These are phyloP conservation scores for Orthonevra nobilis DNA, from an alignment of 2,888 invertebrate species.

Conservation along the genomic window DNA sequence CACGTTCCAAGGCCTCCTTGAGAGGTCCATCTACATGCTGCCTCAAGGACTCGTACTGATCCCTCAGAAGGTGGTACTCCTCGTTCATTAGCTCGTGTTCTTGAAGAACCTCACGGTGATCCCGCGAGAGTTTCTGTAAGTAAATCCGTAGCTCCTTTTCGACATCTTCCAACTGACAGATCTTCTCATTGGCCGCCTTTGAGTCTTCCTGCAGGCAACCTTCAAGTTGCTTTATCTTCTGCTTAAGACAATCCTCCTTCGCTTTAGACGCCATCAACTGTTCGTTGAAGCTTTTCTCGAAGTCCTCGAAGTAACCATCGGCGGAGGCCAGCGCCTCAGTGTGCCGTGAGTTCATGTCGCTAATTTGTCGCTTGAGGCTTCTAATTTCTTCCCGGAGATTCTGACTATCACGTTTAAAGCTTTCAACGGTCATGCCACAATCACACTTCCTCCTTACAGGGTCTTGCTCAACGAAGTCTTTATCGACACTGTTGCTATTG, in stretches of 20 bases:
- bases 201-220: slow-evolving; percentile 81
- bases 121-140: slow-evolving; percentile 82
- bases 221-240: slow-evolving; percentile 83
- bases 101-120: slow-evolving; percentile 81
- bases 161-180: slow-evolving; percentile 83
- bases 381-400: slow-evolving; percentile 77
- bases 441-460: not conserved
- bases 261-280: slow-evolving; percentile 82
- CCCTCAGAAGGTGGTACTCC: slow-evolving; percentile 81
- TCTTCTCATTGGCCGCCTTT: slow-evolving; percentile 81
- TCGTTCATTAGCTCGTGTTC: slow-evolving; percentile 81
- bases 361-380: slow-evolving; percentile 78
- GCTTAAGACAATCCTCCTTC: slow-evolving; percentile 81
- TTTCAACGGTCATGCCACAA: slow-evolving; percentile 5
- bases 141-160: slow-evolving; percentile 82
- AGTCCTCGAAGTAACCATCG: slow-evolving; percentile 86
- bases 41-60: slow-evolving; percentile 81
- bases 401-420: slow-evolving; percentile 67
- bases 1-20: slow-evolving; percentile 76
- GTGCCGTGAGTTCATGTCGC: slow-evolving; percentile 85
- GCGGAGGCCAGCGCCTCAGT: slow-evolving; percentile 87
- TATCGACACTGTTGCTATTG: slow-evolving; percentile 34
- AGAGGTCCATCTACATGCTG: slow-evolving; percentile 80
- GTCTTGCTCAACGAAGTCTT: not conserved
- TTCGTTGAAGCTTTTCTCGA: slow-evolving; percentile 84